Evolutionary conservation across 2,113 vertebrate species (phyloP).

Genomic region (Psilopogon haemacephalus): DNA sequence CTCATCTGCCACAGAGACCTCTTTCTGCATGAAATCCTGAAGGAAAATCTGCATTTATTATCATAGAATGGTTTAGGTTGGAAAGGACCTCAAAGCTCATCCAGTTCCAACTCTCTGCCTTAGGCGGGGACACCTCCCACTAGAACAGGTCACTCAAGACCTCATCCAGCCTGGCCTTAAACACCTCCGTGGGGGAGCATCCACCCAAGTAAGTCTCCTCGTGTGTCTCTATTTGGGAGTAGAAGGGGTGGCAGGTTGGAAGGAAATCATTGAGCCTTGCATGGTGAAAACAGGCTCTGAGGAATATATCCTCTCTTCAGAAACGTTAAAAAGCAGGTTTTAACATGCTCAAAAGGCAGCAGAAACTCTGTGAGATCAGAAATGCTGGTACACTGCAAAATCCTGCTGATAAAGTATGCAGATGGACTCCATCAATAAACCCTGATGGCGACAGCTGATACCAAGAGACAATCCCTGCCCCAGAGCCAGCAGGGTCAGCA

Average conservation of each 20-base stretch:
- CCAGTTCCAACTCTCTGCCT: too few relatives aligned
- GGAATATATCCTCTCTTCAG: background rate
- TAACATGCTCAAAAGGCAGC: background rate
- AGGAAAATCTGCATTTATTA: slow-evolving; percentile 26
- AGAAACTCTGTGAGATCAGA: background rate
- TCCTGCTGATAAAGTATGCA: slow-evolving; percentile 28
- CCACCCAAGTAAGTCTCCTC: background rate
- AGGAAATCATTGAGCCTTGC: background rate
- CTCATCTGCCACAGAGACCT: background rate
- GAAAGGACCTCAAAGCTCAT: too few relatives aligned
- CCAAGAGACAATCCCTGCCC: slow-evolving; percentile 40
- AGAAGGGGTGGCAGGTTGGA: rapidly evolving
- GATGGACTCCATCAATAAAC: slow-evolving; percentile 33
- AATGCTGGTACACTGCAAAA: background rate
- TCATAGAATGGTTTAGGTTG: too few relatives aligned
- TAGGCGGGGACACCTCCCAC: too few relatives aligned
- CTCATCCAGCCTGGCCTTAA: too few relatives aligned
- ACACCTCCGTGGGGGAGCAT: too few relatives aligned
- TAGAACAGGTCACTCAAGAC: too few relatives aligned
- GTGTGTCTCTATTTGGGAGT: background rate
- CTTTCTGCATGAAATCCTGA: background rate
- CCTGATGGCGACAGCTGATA: slow-evolving; percentile 46
- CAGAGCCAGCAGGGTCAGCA: background rate
- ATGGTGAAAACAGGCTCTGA: background rate
- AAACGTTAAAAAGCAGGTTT: slow-evolving; percentile 7